phyloP scores from a whole-genome alignment of 2,888 invertebrate genomes.

The Callosobruchus maculatus region DNA sequence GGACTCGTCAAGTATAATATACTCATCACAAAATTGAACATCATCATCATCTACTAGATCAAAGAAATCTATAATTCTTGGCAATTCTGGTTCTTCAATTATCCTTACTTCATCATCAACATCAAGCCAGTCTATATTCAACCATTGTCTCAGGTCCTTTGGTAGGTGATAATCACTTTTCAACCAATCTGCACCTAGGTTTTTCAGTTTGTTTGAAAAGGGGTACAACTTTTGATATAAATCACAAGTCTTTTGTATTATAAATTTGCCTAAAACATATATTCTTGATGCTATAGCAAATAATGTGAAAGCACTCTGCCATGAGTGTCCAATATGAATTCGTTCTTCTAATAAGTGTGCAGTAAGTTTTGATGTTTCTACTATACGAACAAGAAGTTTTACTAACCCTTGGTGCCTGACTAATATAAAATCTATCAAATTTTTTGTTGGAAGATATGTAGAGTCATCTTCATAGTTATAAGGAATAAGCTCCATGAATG shows the following conservation, averaged over 20 bases:
- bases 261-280: constrained; percentile 43
- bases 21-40: constrained; percentile 34
- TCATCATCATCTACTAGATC: constrained; percentile 31
- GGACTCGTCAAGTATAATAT: constrained; percentile 27
- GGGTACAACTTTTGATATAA: constrained; percentile 46
- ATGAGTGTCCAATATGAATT: constrained; percentile 49
- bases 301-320: constrained; percentile 46
- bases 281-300: constrained; percentile 50
- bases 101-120: constrained; percentile 29
- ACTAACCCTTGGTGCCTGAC: constrained; percentile 50
- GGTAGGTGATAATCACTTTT: constrained; percentile 45
- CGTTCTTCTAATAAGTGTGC: constrained; percentile 43
- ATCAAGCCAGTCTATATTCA: constrained; percentile 45
- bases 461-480: constrained; percentile 12
- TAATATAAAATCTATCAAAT: constrained; percentile 50
- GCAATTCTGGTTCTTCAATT: constrained; percentile 23
- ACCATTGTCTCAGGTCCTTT: constrained; percentile 46
- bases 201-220: constrained; percentile 38
- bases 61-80: constrained; percentile 24
- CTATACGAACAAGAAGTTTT: constrained; percentile 47
- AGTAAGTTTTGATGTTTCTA: constrained; percentile 41
- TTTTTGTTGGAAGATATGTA: constrained; percentile 46
- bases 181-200: constrained; percentile 44
- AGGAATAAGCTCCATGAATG: constrained; percentile 28
- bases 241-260: constrained; percentile 43